Conservation (phyloP, 1,140 invertebrate species). For the Colletes latitarsis region DNA sequence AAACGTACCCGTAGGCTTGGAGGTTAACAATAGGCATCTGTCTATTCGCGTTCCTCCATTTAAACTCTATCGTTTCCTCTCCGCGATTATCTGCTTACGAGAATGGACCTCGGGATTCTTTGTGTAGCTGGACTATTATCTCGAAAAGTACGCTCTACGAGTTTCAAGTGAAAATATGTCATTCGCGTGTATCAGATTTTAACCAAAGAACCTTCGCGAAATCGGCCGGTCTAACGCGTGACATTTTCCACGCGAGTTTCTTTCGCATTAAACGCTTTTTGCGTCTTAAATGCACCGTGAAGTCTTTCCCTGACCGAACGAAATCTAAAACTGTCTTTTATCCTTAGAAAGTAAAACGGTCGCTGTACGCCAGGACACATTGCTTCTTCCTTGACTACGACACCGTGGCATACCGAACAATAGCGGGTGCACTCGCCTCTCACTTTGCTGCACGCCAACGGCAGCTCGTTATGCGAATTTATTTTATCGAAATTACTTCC, state of each 20-base stretch:
- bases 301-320: constrained; percentile 4
- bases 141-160: too few relatives aligned
- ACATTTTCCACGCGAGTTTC: constrained; percentile 10
- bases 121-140: not conserved
- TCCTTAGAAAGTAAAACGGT: constrained; percentile 56
- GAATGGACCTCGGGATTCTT: not conserved
- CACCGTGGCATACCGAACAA: constrained; percentile 37
- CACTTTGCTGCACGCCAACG: constrained; percentile 13
- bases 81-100: not conserved
- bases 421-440: constrained; percentile 33
- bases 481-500: constrained; percentile 27
- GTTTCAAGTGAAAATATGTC: not conserved
- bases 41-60: constrained; percentile 4
- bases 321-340: constrained; percentile 20
- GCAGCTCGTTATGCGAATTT: constrained; percentile 32
- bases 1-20: not conserved
- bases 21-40: not conserved
- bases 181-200: not conserved
- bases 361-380: not conserved
- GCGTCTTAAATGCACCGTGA: constrained; percentile 45
- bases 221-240: not conserved
- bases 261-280: constrained; percentile 24
- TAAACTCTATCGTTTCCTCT: not conserved
- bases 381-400: constrained; percentile 17
- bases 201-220: not conserved